phyloP scores from a whole-genome alignment of 1,140 invertebrate species.

The Musca domestica region DNA sequence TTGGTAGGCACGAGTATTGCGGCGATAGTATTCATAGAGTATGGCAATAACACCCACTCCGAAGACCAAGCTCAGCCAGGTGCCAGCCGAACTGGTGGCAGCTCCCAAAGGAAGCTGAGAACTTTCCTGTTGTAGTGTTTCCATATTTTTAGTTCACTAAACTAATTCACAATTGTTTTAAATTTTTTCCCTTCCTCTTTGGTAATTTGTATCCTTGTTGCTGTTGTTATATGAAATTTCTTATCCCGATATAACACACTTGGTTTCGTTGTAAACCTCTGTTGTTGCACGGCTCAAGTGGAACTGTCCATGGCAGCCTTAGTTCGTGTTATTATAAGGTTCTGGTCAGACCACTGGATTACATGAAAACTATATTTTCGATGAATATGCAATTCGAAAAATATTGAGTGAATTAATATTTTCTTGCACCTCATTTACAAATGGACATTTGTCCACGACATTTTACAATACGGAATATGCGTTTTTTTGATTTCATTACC shows the following conservation, averaged over 20 bases:
- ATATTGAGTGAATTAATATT: too few species aligned
- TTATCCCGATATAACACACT: constrained; percentile 16
- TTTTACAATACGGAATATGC: too few species aligned
- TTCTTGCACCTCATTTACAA: too few species aligned
- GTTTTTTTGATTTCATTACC: too few species aligned
- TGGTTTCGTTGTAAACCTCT: background rate
- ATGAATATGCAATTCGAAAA: too few species aligned
- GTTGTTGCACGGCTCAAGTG: background rate
- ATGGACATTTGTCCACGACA: too few species aligned
- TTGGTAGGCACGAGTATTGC: constrained; percentile 16
- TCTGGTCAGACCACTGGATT: too few species aligned
- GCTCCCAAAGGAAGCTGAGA: background rate
- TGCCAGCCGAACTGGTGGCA: background rate
- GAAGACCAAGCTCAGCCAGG: constrained; percentile 3
- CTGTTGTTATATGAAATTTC: constrained; percentile 12
- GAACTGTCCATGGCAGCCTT: background rate
- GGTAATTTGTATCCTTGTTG: background rate
- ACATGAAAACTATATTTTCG: too few species aligned
- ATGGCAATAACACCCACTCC: background rate
- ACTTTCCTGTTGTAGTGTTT: background rate
- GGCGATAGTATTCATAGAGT: constrained; percentile 24
- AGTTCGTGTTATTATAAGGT: too few species aligned
- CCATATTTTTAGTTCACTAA: constrained; percentile 10
- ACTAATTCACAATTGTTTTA: too few species aligned
- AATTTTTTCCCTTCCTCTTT: background rate